Percentiles rank a stretch among this genome's conserved stretches.
Conservation (phyloP, 2,888 invertebrate genomes). For the Margaritifera margaritifera region DNA sequence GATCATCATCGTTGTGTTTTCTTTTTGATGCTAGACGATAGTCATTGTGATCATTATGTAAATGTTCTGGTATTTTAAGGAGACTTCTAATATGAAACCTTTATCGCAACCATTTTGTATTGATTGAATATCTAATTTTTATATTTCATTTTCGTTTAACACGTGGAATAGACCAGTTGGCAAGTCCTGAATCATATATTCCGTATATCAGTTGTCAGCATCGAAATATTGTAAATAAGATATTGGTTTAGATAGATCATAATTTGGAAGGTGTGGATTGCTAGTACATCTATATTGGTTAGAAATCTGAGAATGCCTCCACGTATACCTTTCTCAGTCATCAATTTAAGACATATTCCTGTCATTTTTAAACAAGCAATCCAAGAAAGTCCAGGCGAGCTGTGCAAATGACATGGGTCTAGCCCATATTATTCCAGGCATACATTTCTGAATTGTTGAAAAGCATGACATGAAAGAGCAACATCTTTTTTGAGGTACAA, state of each 20-base stretch:
- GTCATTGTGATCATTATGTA: conserved; percentile 11
- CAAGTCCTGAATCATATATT: too few species aligned
- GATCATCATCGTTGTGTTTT: background rate
- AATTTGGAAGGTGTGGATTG: too few species aligned
- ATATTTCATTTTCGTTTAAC: too few species aligned
- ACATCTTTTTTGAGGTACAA: background rate
- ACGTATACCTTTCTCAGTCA: too few species aligned
- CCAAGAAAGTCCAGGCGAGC: conserved; percentile 1
- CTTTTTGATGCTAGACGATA: conserved; percentile 11
- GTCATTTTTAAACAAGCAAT: conserved; percentile 2
- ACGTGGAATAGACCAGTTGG: too few species aligned
- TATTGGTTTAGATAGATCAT: too few species aligned
- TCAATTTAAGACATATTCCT: background rate
- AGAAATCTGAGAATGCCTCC: too few species aligned
- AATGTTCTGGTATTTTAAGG: conserved; percentile 11
- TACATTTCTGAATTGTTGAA: conserved; percentile 1
- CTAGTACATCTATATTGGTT: too few species aligned
- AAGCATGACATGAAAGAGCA: background rate
- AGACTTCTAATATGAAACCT: conserved; percentile 16
- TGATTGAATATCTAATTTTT: conserved; percentile 1
- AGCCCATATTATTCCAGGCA: background rate
- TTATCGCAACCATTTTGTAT: conserved; percentile 3
- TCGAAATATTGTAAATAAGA: too few species aligned
- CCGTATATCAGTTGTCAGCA: too few species aligned
- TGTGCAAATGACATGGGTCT: conserved; percentile 4